Evolutionary conservation across 2,113 vertebrate species (phyloP).

Genomic region (Blennius ocellaris): DNA sequence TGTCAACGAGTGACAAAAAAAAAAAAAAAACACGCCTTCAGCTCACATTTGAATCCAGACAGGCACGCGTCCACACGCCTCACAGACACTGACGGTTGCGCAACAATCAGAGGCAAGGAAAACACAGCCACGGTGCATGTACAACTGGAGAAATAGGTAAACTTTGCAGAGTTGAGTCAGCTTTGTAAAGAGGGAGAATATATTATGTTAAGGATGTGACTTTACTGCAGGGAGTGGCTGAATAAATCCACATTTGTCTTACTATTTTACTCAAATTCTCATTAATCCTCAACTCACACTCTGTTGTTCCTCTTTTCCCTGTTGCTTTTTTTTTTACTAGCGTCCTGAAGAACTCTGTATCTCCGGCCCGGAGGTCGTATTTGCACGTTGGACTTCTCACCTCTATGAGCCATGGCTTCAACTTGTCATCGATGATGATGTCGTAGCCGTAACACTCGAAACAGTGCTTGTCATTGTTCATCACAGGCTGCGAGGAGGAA

Average conservation of each 20-base stretch:
- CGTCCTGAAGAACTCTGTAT: too few relatives aligned
- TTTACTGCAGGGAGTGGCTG: too few relatives aligned
- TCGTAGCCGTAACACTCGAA: constrained; percentile 99
- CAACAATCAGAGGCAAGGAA: constrained; percentile 18
- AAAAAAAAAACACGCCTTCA: constrained; percentile 38
- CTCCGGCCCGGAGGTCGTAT: too few relatives aligned
- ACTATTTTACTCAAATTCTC: too few relatives aligned
- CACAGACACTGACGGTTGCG: constrained; percentile 41
- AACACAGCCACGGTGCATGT: constrained; percentile 16
- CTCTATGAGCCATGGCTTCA: constrained; percentile 99
- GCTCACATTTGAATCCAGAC: constrained; percentile 19
- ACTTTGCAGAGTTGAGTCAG: neutral
- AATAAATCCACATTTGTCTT: too few relatives aligned
- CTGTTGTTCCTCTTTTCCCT: too few relatives aligned
- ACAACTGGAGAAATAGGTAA: constrained; percentile 6
- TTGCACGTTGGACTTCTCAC: constrained; percentile 73
- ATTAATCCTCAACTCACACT: too few relatives aligned
- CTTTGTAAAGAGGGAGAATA: too few relatives aligned
- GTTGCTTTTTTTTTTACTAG: too few relatives aligned
- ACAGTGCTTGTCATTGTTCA: constrained; percentile 99
- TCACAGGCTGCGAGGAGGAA: constrained; percentile 87
- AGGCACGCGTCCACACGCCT: constrained; percentile 14
- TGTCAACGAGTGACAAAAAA: too few relatives aligned
- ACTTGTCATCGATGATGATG: constrained; percentile 97
- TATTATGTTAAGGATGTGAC: too few relatives aligned